phyloP scores from a whole-genome alignment of 2,888 invertebrate genomes.

The Octonoba sinensis region DNA sequence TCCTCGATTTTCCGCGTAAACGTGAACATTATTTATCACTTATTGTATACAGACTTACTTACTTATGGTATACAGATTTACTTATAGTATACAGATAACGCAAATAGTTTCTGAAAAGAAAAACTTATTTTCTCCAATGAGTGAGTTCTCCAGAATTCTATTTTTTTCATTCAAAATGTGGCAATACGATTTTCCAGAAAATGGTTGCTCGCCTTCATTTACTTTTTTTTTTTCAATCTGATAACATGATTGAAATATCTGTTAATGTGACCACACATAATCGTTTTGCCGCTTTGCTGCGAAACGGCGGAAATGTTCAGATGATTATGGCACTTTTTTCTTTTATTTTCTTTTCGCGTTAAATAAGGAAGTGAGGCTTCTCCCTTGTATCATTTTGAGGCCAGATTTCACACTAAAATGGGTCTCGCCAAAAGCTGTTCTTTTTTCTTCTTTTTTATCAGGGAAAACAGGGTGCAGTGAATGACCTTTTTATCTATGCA shows the following conservation, averaged over 20 bases:
- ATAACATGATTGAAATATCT: not conserved
- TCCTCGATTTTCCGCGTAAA: too few relatives aligned
- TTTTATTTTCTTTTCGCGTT: not conserved
- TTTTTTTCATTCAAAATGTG: too few relatives aligned
- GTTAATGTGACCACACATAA: not conserved
- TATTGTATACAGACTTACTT: too few relatives aligned
- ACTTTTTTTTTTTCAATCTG: too few relatives aligned
- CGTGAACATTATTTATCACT: too few relatives aligned
- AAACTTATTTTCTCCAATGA: too few relatives aligned
- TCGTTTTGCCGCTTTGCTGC: not conserved
- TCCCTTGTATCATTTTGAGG: conserved; percentile 8
- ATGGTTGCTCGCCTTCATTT: too few relatives aligned
- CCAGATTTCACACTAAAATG: conserved; percentile 10
- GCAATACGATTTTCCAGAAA: too few relatives aligned
- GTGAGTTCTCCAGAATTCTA: too few relatives aligned
- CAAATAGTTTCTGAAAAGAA: too few relatives aligned
- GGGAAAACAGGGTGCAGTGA: conserved; percentile 27
- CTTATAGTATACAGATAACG: too few relatives aligned
- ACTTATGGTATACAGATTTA: too few relatives aligned
- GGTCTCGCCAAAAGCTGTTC: not conserved
- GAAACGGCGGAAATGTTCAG: conserved; percentile 4
- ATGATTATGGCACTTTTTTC: conserved; percentile 4
- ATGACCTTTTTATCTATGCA: conserved; percentile 9
- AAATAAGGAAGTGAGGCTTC: conserved; percentile 20
- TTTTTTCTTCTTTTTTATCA: not conserved